phyloP scores from a whole-genome alignment of 2,113 vertebrate species.

The Brienomyrus longianalis region DNA sequence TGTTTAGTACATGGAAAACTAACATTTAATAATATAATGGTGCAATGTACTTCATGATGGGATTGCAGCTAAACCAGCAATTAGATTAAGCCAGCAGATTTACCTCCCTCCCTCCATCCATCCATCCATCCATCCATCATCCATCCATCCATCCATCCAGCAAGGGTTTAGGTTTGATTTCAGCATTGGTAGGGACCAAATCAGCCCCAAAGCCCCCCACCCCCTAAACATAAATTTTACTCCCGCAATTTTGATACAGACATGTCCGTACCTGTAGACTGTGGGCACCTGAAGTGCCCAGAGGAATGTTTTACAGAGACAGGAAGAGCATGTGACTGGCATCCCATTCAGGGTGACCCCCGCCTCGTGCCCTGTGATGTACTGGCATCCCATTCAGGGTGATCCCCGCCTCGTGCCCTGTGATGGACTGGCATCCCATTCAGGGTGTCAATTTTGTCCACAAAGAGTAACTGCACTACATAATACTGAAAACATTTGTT shows the following conservation, averaged over 20 bases:
- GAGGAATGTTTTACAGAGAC: not conserved
- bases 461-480: not conserved
- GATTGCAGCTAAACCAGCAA: not conserved
- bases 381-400: no score
- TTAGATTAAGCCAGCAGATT: no score
- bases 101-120: not conserved
- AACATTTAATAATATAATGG: not conserved
- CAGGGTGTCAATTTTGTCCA: not conserved
- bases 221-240: not conserved
- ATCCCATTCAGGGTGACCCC: no score
- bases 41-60: not conserved
- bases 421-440: no score
- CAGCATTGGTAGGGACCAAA: not conserved
- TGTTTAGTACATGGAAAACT: not conserved
- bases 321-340: not conserved
- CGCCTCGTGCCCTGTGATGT: no score
- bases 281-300: not conserved
- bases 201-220: not conserved
- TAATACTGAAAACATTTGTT: no score
- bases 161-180: not conserved
- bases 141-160: not conserved
- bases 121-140: no score
- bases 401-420: no score
- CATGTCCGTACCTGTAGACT: not conserved
- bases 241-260: not conserved